These are phyloP conservation scores for Lamproptera curius DNA, from an alignment of 2,888 invertebrate species.

Conservation along the genomic window DNA sequence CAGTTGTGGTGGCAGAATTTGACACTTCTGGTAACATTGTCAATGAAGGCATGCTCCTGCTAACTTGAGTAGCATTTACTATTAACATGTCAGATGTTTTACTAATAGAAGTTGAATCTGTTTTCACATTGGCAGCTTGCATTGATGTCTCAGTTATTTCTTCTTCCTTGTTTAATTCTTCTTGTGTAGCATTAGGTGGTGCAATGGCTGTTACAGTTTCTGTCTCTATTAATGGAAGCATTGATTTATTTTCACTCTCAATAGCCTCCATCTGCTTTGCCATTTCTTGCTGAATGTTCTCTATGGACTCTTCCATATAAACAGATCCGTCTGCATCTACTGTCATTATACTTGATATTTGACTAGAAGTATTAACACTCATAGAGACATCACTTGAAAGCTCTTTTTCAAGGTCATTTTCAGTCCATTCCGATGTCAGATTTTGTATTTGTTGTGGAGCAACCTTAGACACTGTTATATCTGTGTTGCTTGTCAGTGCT, in stretches of 20 bases:
- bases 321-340: constrained; percentile 26
- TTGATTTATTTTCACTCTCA: constrained; percentile 7
- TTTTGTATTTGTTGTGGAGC: constrained; percentile 44
- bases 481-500: constrained; percentile 6
- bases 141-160: constrained; percentile 1
- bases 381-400: constrained; percentile 22
- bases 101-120: no score
- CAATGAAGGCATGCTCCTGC: neutral
- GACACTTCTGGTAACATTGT: neutral
- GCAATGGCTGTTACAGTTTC: constrained; percentile 7
- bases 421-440: constrained; percentile 60
- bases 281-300: constrained; percentile 68
- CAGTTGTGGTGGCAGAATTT: neutral
- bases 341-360: constrained; percentile 5
- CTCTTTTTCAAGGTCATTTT: constrained; percentile 48
- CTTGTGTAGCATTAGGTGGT: constrained; percentile 1
- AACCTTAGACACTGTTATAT: constrained; percentile 25
- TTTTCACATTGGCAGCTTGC: neutral
- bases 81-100: no score
- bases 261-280: constrained; percentile 48
- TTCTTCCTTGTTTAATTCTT: constrained; percentile 6
- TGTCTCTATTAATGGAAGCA: constrained; percentile 4
- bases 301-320: constrained; percentile 64
- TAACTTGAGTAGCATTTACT: neutral
- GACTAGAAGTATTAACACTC: neutral